Conservation (phyloP, 2,888 invertebrate species). For the Junonia oenone region DNA sequence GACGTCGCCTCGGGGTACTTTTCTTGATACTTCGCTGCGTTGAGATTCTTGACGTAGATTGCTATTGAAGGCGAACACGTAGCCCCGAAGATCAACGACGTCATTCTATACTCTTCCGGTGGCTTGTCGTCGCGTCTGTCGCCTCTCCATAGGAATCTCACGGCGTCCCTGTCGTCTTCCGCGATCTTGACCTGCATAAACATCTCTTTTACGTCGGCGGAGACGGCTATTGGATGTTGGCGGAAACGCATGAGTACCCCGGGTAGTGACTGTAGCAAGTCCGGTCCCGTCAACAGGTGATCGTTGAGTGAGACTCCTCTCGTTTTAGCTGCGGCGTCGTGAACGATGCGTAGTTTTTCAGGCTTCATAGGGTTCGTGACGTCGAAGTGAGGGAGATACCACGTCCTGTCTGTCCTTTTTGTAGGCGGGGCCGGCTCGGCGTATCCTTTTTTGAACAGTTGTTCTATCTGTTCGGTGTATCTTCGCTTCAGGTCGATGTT, state of each 20-base stretch:
- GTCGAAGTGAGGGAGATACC: not conserved
- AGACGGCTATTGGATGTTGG: slow-evolving; percentile 6
- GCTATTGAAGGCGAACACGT: too few species aligned
- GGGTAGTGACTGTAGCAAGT: slow-evolving; percentile 14
- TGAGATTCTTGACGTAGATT: too few species aligned
- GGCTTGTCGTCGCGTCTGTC: not conserved
- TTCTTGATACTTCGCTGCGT: too few species aligned
- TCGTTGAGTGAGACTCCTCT: slow-evolving; percentile 5
- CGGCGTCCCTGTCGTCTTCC: not conserved
- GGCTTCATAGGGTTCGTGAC: not conserved
- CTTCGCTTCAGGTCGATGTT: too few species aligned
- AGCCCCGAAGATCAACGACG: too few species aligned
- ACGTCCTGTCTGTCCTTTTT: not conserved
- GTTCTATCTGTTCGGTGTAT: too few species aligned
- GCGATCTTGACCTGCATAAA: not conserved
- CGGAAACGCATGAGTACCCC: slow-evolving; percentile 18
- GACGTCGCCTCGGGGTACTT: too few species aligned
- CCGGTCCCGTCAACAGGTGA: slow-evolving; percentile 13
- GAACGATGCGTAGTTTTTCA: not conserved
- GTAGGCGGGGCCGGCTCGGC: not conserved
- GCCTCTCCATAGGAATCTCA: not conserved
- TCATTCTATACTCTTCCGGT: not conserved
- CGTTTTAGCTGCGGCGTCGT: too few species aligned
- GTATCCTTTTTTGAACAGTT: not conserved
- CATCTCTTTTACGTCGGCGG: not conserved